A percentile compares a stretch with the other conserved stretches of the same genome.
Evolutionary conservation across 2,888 invertebrate genomes (phyloP).

Genomic region (Megaustenia siamemsis): DNA sequence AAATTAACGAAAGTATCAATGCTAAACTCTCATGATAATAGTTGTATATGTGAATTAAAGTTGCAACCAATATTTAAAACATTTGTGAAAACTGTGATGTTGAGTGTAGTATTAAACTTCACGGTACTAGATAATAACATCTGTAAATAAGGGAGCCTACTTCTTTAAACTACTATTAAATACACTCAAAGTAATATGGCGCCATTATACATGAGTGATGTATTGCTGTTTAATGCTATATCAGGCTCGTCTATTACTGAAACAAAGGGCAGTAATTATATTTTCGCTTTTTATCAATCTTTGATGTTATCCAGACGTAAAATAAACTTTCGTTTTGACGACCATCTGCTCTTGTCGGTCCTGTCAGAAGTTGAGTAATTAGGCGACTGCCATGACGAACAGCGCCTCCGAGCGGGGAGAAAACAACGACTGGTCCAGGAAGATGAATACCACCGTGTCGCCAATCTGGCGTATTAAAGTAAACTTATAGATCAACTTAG

Average conservation of each 20-base stretch:
- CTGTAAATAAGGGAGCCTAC: too few relatives aligned
- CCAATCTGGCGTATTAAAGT: neutral
- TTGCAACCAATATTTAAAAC: too few relatives aligned
- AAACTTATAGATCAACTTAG: neutral
- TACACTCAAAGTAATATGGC: too few relatives aligned
- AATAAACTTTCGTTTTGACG: neutral
- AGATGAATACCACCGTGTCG: neutral
- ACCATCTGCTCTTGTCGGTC: neutral
- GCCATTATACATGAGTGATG: too few relatives aligned
- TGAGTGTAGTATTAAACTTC: too few relatives aligned
- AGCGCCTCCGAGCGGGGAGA: neutral
- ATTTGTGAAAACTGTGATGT: too few relatives aligned
- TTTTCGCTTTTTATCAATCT: neutral
- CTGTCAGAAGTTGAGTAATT: slow-evolving; percentile 11
- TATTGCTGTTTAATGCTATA: too few relatives aligned
- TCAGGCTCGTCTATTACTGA: neutral
- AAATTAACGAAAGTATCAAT: too few relatives aligned
- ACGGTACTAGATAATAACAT: too few relatives aligned
- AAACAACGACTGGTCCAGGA: neutral
- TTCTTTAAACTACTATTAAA: too few relatives aligned
- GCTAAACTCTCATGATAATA: too few relatives aligned
- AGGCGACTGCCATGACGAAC: neutral
- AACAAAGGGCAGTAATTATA: neutral
- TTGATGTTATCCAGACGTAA: neutral
- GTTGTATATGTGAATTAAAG: too few relatives aligned